Conservation (phyloP, 2,113 vertebrate species). For the Piaya cayana region DNA sequence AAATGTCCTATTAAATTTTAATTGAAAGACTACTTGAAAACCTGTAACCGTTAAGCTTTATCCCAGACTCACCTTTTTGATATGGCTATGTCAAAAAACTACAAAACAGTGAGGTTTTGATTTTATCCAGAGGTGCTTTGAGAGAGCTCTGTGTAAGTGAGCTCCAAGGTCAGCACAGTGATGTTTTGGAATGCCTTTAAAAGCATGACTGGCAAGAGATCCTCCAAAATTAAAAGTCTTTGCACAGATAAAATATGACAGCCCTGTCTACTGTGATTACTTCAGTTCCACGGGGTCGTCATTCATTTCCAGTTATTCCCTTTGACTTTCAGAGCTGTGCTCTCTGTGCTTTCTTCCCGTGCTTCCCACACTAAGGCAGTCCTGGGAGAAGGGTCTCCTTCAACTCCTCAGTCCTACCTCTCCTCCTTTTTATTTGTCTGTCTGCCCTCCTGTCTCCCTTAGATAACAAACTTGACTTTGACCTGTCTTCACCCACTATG, state of each 20-base stretch:
- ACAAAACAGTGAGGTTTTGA: background rate
- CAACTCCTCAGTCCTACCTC: background rate
- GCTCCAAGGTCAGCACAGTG: slow-evolving; percentile 1
- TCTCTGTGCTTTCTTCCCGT: accelerated
- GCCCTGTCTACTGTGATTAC: slow-evolving; percentile 27
- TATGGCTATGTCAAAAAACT: background rate
- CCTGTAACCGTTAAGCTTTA: background rate
- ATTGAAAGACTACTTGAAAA: background rate
- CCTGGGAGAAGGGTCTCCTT: background rate
- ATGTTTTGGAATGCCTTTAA: background rate
- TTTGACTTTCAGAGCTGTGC: background rate
- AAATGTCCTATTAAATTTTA: slow-evolving; percentile 12
- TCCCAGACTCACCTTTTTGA: background rate
- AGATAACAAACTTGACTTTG: background rate
- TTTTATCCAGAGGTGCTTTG: background rate
- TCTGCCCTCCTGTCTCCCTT: background rate
- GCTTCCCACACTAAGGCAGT: background rate
- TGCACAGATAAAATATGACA: slow-evolving; percentile 46
- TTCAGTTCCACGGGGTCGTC: background rate
- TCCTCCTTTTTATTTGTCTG: background rate
- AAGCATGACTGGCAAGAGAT: slow-evolving; percentile 25
- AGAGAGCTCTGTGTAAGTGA: accelerated
- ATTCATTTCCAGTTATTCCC: background rate
- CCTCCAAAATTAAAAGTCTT: slow-evolving; percentile 6
- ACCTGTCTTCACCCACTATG: background rate